These are phyloP conservation scores for Nasonia vitripennis DNA, from an alignment of 1,140 invertebrate species.

Conservation along the genomic window DNA sequence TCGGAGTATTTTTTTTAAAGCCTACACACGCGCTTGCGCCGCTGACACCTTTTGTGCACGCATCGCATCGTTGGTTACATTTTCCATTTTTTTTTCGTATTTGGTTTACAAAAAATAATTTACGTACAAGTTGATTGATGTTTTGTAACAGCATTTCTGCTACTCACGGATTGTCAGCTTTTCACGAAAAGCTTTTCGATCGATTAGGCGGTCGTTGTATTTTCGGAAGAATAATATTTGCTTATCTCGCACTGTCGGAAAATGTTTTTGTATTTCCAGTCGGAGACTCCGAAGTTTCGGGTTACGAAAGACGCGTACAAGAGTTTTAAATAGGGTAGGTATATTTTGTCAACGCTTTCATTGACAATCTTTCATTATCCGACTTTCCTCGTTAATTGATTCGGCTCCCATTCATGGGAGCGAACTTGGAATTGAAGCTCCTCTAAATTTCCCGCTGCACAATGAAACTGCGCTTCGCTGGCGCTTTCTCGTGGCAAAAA, in stretches of 20 bases:
- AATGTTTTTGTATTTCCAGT: background rate
- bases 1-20: background rate
- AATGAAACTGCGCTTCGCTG: background rate
- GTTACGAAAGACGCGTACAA: background rate
- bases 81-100: background rate
- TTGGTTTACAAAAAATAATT: background rate
- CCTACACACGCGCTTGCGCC: background rate
- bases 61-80: background rate
- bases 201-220: background rate
- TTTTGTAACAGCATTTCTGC: background rate
- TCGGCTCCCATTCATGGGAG: background rate
- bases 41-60: background rate
- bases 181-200: background rate
- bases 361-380: background rate
- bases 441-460: background rate
- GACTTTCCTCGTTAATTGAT: background rate
- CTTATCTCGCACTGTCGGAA: background rate
- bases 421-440: background rate
- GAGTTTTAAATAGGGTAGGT: background rate
- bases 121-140: background rate
- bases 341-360: no score
- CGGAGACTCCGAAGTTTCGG: background rate
- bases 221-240: slow-evolving; percentile 9
- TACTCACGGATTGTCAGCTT: background rate
- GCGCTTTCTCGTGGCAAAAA: background rate